Evolutionary conservation across 2,797 vertebrate genomes (phyloP).

Genomic region (Micropoecilia bifurca): DNA sequence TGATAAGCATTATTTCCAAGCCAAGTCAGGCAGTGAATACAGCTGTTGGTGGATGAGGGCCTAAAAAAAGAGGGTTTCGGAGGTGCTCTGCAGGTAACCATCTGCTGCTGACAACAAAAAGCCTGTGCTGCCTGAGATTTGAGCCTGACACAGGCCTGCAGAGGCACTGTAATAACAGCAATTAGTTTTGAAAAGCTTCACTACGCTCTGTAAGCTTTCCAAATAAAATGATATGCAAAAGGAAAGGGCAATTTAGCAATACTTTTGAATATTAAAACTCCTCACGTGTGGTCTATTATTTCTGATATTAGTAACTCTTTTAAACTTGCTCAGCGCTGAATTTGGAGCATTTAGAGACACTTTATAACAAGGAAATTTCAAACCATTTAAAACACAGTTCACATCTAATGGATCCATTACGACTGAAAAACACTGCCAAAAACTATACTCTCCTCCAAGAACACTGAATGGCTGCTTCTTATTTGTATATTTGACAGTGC

Average conservation of each 20-base stretch:
- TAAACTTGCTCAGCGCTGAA: slow-evolving; percentile 35
- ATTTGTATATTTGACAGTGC: slow-evolving; percentile 35
- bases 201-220: slow-evolving; percentile 46
- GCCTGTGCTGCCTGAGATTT: slow-evolving; percentile 42
- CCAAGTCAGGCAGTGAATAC: slow-evolving; percentile 48
- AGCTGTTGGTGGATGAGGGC: slow-evolving; percentile 52
- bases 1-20: slow-evolving; percentile 71
- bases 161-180: slow-evolving; percentile 47
- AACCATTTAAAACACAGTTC: slow-evolving; percentile 28
- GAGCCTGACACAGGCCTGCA: slow-evolving; percentile 48
- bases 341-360: slow-evolving; percentile 10
- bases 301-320: slow-evolving; percentile 23
- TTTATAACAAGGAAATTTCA: slow-evolving; percentile 19
- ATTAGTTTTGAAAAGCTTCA: slow-evolving; percentile 44
- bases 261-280: slow-evolving; percentile 23
- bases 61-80: slow-evolving; percentile 49
- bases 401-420: slow-evolving; percentile 36
- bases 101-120: slow-evolving; percentile 45
- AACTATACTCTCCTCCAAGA: slow-evolving; percentile 28
- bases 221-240: slow-evolving; percentile 47
- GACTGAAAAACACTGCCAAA: slow-evolving; percentile 29
- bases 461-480: slow-evolving; percentile 19
- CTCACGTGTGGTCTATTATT: slow-evolving; percentile 28
- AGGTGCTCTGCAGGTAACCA: slow-evolving; percentile 50
- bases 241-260: slow-evolving; percentile 36